Percentiles rank a stretch among this genome's conserved stretches.
phyloP scores from a whole-genome alignment of 1,140 invertebrate genomes.

The Rhagoletis pomonella region DNA sequence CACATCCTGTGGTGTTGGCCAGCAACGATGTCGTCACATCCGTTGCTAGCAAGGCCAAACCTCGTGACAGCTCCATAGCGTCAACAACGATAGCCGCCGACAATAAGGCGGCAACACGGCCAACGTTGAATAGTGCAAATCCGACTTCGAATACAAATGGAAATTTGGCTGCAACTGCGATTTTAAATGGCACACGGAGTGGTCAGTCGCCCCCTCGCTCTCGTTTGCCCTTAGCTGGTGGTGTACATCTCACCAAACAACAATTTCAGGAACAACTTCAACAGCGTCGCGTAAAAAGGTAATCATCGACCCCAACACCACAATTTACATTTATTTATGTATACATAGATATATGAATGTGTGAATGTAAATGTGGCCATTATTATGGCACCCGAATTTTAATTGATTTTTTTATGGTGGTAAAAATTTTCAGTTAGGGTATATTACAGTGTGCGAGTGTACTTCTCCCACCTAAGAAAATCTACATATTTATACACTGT shows the following conservation, averaged over 20 bases:
- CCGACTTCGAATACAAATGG: background rate
- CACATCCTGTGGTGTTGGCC: conserved; percentile 67
- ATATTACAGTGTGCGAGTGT: no score
- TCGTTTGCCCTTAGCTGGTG: conserved; percentile 60
- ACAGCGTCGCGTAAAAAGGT: conserved; percentile 62
- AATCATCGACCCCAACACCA: conserved; percentile 11
- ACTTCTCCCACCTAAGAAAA: no score
- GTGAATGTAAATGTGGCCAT: background rate
- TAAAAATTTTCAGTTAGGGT: no score
- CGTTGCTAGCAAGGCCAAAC: conserved; percentile 48
- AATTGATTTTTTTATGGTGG: background rate
- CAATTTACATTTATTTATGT: background rate
- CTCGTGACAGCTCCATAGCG: background rate
- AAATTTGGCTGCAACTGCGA: background rate
- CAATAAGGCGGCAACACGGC: conserved; percentile 11
- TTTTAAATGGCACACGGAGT: conserved; percentile 3
- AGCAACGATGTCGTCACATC: background rate
- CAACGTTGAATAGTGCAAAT: background rate
- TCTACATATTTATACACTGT: no score
- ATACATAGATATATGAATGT: background rate
- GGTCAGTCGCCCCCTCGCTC: conserved; percentile 15
- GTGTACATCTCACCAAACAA: conserved; percentile 69
- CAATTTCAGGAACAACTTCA: conserved; percentile 71
- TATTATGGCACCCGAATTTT: background rate
- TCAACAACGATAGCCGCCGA: background rate